Base-by-base conservation (phyloP, 2,113 vertebrate genomes). In the Stomatorhinus ivindoensis region DNA sequence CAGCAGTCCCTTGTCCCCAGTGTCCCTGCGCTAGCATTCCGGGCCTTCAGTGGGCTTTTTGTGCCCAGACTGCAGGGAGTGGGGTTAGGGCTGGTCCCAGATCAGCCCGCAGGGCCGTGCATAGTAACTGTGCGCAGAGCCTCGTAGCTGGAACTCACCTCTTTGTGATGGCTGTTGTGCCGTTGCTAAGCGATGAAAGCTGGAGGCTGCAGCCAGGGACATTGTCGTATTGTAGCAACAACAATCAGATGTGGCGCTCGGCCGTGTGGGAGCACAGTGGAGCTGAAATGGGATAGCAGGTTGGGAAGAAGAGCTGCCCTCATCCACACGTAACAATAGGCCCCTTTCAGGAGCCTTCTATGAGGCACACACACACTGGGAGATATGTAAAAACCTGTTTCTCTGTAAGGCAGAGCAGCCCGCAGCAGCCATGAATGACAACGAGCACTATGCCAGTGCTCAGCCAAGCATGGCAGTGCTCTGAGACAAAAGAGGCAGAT, bases 401-500 rank as follows among this genome's bases (percentile, higher is more conserved):
- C 35, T 50, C 44, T n/a, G 48, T 55, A 61, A 47, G 84, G 84
- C 27, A 48, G 73, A 44, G 44, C 85, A 65, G 17, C 85, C 87
- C n/a, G 47, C 89, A 80, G 85, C 80, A 53, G 47, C 73, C 35
- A 80, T 51, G 84, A 80, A 87, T 35, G 83, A 51, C 58, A 86
- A 53, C 42, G n/a, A 47, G 13, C 86, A 92, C 92, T 91, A 93
- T 91, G 47, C 13, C 42, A 89, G 89, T 89, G 86, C 58, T 92
- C 91, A 89, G 91, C 91, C 92, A 91, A 89, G 91, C 89, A 90
- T 90, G 89, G 86, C 88, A 90, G 65, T 42, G 5, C 65, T 48
- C 86, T 87, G 85, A 95, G 91, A 94, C 93, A 94, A 93, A 93
- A 92, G 86, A 91, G 89, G 87, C 84, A 88, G 91, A 88, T 90